Base-by-base conservation (phyloP, 1,140 invertebrate genomes). In the Bombus cullumanus region DNA sequence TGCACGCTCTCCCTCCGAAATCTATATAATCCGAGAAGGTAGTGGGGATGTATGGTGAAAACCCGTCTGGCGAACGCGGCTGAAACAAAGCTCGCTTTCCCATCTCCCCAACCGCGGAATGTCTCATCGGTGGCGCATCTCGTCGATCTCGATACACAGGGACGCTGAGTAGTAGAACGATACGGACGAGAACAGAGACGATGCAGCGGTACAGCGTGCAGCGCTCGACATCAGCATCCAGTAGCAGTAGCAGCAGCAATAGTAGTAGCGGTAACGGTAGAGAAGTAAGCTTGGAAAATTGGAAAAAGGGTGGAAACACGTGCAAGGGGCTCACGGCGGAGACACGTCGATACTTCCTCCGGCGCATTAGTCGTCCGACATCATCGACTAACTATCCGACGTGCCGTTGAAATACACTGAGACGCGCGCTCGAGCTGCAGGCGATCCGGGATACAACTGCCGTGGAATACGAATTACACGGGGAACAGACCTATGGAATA, bases 401-500 rank as follows among this genome's bases (percentile, higher is more conserved):
- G 85, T 78, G 81, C 31, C 74, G 53, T 31, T 53, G 37, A 12
- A 66, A 81, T 43, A 75, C 66, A 66, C 69, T 47, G 57, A 57
- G 69, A n/a, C 68, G 31, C 37, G 62, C 41, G 37, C 73, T 47
- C 85, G 82, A 87, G 80, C 88, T 90, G 89, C 86, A 85, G 86
- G 87, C 89, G 89, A 90, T 89, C 86, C 88, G 88, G 86, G 89
- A 87, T 90, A 87, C 89, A 90, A 87, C 86, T 73, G 82, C 57
- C 89, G 80, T 81, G 85, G 89, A 90, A 90, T 90, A 90, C 89
- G 89, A 90, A 90, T 88, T 88, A 90, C 82, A 77, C 76, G 57
- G 87, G 81, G 69, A 74, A 47, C 43, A 66, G 86, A 66, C 22
- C 64, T 53, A 53, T 64, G 41, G 47, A 34, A 31, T 34, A 39